Conservation (phyloP, 2,888 invertebrate species). For the Carcina quercana region DNA sequence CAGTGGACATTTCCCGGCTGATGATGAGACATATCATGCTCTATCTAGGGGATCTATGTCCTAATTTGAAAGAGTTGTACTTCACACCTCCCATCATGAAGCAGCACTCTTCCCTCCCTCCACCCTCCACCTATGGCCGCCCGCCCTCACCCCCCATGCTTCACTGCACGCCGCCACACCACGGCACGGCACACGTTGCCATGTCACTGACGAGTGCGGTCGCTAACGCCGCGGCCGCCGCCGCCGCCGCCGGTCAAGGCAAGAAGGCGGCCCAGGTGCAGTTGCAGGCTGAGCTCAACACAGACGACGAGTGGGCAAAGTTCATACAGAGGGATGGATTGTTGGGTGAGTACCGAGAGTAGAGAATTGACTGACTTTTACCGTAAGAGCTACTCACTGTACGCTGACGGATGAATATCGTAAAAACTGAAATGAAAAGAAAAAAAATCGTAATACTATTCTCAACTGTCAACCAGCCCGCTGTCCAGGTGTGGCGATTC, state of each 20-base stretch:
- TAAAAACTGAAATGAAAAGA: too few relatives aligned
- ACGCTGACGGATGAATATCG: too few relatives aligned
- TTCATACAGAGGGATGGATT: slow-evolving; percentile 84
- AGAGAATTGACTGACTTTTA: too few relatives aligned
- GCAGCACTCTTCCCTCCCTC: not conserved
- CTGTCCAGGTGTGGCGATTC: too few relatives aligned
- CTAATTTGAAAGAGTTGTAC: too few relatives aligned
- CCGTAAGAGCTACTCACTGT: too few relatives aligned
- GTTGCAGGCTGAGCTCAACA: slow-evolving; percentile 85
- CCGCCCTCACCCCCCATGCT: not conserved
- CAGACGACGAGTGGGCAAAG: slow-evolving; percentile 90
- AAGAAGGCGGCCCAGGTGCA: slow-evolving; percentile 86
- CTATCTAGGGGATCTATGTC: too few relatives aligned
- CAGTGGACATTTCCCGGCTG: too few relatives aligned
- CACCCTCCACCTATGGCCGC: not conserved
- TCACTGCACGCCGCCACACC: slow-evolving; percentile 5
- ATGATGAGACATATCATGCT: too few relatives aligned
- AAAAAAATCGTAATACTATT: too few relatives aligned
- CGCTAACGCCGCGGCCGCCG: slow-evolving; percentile 53
- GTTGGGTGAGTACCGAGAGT: slow-evolving; percentile 80
- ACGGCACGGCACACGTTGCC: slow-evolving; percentile 16
- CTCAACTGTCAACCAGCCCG: too few relatives aligned
- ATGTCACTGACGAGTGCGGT: slow-evolving; percentile 59
- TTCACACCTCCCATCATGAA: not conserved
- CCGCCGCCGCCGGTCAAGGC: slow-evolving; percentile 66